phyloP scores from a whole-genome alignment of 2,888 invertebrate species.

The Mechanitis messenoides region DNA sequence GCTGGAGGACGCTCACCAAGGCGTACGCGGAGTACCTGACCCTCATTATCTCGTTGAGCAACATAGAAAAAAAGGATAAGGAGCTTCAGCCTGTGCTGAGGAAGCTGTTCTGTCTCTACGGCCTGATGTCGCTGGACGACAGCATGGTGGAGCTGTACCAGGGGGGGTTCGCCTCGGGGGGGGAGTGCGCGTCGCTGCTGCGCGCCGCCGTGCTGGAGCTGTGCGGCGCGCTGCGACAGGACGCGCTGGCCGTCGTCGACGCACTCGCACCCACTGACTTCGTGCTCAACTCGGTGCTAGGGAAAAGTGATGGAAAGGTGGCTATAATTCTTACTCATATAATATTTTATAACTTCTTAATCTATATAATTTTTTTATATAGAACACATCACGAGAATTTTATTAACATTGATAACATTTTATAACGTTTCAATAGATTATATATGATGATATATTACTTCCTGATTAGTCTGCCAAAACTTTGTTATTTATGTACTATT shows the following conservation, averaged over 20 bases:
- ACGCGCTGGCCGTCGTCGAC: slow-evolving; percentile 87
- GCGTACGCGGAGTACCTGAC: slow-evolving; percentile 86
- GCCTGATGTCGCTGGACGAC: slow-evolving; percentile 77
- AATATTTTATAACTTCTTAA: no score
- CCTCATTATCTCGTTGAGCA: slow-evolving; percentile 71
- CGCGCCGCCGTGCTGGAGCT: slow-evolving; percentile 81
- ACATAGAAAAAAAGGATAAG: slow-evolving; percentile 56
- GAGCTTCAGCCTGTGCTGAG: slow-evolving; percentile 68
- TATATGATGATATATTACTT: no score
- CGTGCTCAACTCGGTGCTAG: slow-evolving; percentile 90
- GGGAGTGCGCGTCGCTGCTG: slow-evolving; percentile 76
- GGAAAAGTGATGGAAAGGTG: slow-evolving; percentile 89
- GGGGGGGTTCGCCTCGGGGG: slow-evolving; percentile 76
- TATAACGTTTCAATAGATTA: no score
- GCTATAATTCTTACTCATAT: not conserved
- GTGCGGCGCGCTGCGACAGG: slow-evolving; percentile 83
- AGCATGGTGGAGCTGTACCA: slow-evolving; percentile 85
- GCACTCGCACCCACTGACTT: slow-evolving; percentile 93
- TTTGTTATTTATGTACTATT: slow-evolving; percentile 10
- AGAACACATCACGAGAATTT: no score
- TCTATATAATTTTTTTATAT: no score
- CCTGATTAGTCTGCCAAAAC: no score
- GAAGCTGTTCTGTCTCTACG: slow-evolving; percentile 57
- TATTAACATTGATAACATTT: no score
- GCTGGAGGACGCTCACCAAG: slow-evolving; percentile 83